Percentiles rank a stretch among this genome's conserved stretches.
Conservation (phyloP, 1,140 invertebrate genomes). For the Araneus ventricosus region DNA sequence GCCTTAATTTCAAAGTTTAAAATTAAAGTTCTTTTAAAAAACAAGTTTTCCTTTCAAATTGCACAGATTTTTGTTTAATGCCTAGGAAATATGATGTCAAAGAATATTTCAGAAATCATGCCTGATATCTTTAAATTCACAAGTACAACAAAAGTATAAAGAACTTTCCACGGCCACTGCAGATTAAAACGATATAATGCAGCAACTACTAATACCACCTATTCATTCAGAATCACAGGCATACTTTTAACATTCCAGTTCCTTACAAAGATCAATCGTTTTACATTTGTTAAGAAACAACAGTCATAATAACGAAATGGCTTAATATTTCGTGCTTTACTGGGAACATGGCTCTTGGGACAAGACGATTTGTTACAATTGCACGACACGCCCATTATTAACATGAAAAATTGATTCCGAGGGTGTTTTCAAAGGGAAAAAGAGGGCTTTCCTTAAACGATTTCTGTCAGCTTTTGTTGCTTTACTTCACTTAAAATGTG, state of each 20-base stretch:
- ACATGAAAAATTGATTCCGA: constrained; percentile 61
- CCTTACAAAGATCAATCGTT: background rate
- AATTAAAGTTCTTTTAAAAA: background rate
- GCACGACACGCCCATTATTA: constrained; percentile 64
- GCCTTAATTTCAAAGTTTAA: background rate
- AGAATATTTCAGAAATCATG: no score
- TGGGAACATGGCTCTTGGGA: background rate
- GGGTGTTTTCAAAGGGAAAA: constrained; percentile 52
- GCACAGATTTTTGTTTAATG: no score
- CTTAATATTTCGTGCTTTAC: background rate
- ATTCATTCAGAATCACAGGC: background rate
- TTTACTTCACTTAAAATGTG: background rate
- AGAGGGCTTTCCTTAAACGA: constrained; percentile 9
- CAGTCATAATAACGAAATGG: background rate
- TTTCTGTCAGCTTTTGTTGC: constrained; percentile 54
- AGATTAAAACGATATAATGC: no score
- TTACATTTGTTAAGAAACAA: background rate
- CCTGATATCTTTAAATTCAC: no score
- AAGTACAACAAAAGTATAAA: no score
- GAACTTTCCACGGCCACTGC: no score
- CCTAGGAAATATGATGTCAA: no score
- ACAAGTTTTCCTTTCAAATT: no score
- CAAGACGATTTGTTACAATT: constrained; percentile 57
- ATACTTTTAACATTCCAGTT: background rate
- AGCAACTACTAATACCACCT: background rate